Percentiles rank a stretch among this genome's conserved stretches.
phyloP scores from a whole-genome alignment of 2,888 invertebrate genomes.

The Leptinotarsa haldemani region DNA sequence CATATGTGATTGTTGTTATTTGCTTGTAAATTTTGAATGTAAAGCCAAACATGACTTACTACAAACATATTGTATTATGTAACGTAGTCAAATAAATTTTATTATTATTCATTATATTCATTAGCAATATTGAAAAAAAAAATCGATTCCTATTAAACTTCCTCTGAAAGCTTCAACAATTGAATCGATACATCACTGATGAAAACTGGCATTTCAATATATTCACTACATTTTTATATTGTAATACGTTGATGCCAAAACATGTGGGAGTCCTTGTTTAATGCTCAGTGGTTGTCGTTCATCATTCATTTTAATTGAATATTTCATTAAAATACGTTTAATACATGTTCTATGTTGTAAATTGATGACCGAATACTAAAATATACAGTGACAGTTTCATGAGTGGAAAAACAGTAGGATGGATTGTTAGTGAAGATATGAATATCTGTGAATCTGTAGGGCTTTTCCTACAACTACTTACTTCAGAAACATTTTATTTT shows the following conservation, averaged over 20 bases:
- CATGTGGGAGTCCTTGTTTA: slow-evolving; percentile 32
- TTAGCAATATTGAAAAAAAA: background rate
- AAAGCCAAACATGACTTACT: too few relatives aligned
- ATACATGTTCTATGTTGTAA: slow-evolving; percentile 36
- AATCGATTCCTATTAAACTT: background rate
- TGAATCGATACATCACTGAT: slow-evolving; percentile 22
- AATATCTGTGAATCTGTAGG: too few relatives aligned
- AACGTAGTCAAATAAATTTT: too few relatives aligned
- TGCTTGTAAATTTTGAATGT: too few relatives aligned
- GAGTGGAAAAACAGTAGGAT: background rate
- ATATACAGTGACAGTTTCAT: background rate
- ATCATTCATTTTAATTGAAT: slow-evolving; percentile 39
- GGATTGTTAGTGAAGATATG: background rate
- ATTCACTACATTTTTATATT: slow-evolving; percentile 32
- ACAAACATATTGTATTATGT: too few relatives aligned
- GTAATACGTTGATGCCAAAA: slow-evolving; percentile 26
- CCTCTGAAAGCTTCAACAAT: background rate
- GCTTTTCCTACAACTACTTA: too few relatives aligned
- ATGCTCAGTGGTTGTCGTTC: slow-evolving; percentile 31
- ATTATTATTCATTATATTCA: too few relatives aligned
- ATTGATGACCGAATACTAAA: slow-evolving; percentile 33
- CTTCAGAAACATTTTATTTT: too few relatives aligned
- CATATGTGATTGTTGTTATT: too few relatives aligned
- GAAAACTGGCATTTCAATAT: slow-evolving; percentile 20
- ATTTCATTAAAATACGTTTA: slow-evolving; percentile 37